These are phyloP conservation scores for Chloroclysta siterata DNA, from an alignment of 2,888 invertebrate genomes.

Conservation along the genomic window DNA sequence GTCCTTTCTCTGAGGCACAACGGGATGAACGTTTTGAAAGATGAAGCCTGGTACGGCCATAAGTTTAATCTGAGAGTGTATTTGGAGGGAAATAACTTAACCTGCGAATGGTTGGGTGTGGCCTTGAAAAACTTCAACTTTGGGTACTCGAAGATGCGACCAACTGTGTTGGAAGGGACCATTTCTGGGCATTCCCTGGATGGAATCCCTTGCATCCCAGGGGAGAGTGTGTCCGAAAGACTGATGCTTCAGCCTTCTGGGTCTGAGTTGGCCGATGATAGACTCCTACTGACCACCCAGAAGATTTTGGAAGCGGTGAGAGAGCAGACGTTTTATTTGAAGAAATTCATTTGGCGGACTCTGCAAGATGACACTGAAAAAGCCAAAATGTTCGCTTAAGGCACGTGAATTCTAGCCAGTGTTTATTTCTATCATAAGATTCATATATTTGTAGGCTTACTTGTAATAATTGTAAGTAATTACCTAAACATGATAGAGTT, in stretches of 20 bases:
- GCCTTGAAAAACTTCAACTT: slow-evolving; percentile 66
- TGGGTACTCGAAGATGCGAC: slow-evolving; percentile 69
- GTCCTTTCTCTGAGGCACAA: slow-evolving; percentile 64
- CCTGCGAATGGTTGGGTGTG: slow-evolving; percentile 68
- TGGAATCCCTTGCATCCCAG: slow-evolving; percentile 64
- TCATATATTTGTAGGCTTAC: slow-evolving; percentile 4
- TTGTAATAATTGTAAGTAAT: neutral
- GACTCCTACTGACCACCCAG: slow-evolving; percentile 64
- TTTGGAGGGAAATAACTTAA: slow-evolving; percentile 68
- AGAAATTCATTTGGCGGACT: slow-evolving; percentile 48
- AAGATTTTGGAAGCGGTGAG: slow-evolving; percentile 70
- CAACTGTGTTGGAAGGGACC: slow-evolving; percentile 48
- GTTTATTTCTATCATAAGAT: slow-evolving; percentile 6
- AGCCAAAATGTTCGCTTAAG: slow-evolving; percentile 10
- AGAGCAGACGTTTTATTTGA: slow-evolving; percentile 66
- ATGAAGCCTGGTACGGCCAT: slow-evolving; percentile 66
- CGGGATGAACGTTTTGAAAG: slow-evolving; percentile 56
- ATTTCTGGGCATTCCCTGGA: slow-evolving; percentile 58
- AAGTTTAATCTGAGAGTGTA: slow-evolving; percentile 58
- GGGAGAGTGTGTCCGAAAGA: slow-evolving; percentile 33
- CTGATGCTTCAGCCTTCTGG: slow-evolving; percentile 8
- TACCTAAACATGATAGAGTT: no score
- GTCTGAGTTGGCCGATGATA: slow-evolving; percentile 55
- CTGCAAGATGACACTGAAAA: slow-evolving; percentile 45
- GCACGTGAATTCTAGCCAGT: slow-evolving; percentile 2